Evolutionary conservation across 2,888 invertebrate genomes (phyloP), one percentile per base, ranked within the genome.

Genomic region (Gibbula magus): DNA sequence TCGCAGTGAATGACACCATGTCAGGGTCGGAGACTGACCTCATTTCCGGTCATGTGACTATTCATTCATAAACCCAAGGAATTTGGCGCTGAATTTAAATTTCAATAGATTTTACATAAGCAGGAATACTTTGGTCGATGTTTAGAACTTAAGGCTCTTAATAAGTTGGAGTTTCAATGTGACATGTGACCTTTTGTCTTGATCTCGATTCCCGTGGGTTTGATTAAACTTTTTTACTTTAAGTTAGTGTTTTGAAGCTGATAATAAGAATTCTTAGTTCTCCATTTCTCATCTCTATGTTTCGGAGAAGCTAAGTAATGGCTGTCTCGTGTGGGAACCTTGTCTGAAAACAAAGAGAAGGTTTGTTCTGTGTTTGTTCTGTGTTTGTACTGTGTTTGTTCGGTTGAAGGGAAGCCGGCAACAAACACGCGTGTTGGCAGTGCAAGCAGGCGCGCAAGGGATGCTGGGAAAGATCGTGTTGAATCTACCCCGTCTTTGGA

Each of bases 281-380:
- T 35, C n/a, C 35, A 7, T 35, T 35, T 35, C 7, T 45, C 45
- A 45, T 45, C 45, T 13, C 45, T 45, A 45, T 45, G 45, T 45
- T 45, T 45, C 45, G 45, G 45, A 10, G 45, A 5, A 45, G 45
- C 45, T 45, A 45, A 45, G 45, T 45, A 45, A 45, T 45, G 45
- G 45, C 74, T 74, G 74, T 74, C 51, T 74, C 51, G 51, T 51
- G 74, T 74, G 74, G 74, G 74, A 74, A 74, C 74, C n/a, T 51
- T 20, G 51, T 51, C 74, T 74, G 51, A 74, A 74, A 51, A 74
- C 74, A 74, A 74, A 74, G 74, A 74, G 51, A 74, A 74, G 51
- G 22, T 51, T 20, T 16, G 51, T 74, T 16, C 25, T 51, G 22
- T 74, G 74, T 74, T 74, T 74, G 74, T 20, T 51, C 51, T n/a